phyloP scores from a whole-genome alignment of 2,888 invertebrate species.

The Catocala fraxini region DNA sequence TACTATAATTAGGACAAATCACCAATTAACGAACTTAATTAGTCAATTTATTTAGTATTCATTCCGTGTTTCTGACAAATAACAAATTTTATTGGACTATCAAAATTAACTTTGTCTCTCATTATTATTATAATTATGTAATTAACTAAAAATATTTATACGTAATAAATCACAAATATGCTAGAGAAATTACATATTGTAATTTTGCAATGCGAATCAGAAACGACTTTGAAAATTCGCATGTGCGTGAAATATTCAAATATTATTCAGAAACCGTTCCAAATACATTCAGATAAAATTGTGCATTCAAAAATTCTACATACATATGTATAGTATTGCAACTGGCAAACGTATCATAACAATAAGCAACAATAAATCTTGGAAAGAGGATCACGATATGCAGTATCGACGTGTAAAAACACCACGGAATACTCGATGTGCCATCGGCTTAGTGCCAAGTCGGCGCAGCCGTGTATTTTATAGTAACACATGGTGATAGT shows the following conservation, averaged over 20 bases:
- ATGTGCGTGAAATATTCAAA: slow-evolving; percentile 43
- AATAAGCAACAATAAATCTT: slow-evolving; percentile 39
- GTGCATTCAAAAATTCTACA: slow-evolving; percentile 21
- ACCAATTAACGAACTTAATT: slow-evolving; percentile 46
- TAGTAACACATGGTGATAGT: slow-evolving; percentile 68
- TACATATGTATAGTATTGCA: slow-evolving; percentile 16
- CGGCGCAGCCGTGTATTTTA: slow-evolving; percentile 67
- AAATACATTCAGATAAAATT: slow-evolving; percentile 33
- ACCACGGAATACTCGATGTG: slow-evolving; percentile 40
- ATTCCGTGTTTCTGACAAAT: slow-evolving; percentile 27
- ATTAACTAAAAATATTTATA: neutral
- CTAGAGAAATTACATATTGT: too few relatives aligned
- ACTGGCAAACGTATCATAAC: slow-evolving; percentile 26
- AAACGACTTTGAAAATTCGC: slow-evolving; percentile 25
- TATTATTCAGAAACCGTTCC: slow-evolving; percentile 44
- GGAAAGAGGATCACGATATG: slow-evolving; percentile 24
- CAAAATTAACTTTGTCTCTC: neutral
- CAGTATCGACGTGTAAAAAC: slow-evolving; percentile 42
- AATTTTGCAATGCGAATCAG: slow-evolving; percentile 7
- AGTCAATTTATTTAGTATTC: slow-evolving; percentile 39
- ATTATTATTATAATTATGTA: slow-evolving; percentile 1
- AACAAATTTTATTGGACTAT: slow-evolving; percentile 16
- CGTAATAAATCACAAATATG: too few relatives aligned
- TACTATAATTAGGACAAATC: slow-evolving; percentile 42
- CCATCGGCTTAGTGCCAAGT: slow-evolving; percentile 70